Base-by-base conservation (phyloP, 2,888 invertebrate genomes). In the Vesta saturnalis region DNA sequence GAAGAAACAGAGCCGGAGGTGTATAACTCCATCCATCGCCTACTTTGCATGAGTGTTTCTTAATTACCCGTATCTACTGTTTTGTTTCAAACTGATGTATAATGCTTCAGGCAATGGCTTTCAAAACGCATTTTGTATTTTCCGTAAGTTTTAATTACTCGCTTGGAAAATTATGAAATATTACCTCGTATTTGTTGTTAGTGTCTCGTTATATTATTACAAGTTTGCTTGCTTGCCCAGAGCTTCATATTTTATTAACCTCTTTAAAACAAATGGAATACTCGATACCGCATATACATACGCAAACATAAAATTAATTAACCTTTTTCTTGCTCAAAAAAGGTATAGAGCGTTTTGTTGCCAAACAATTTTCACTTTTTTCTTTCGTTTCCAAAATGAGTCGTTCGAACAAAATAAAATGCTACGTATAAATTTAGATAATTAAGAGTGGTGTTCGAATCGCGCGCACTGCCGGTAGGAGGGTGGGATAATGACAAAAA, bases 401-500 rank as follows among this genome's bases (percentile, higher is more conserved):
- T 23, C 3, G 23, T 23, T 23, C 23, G 23, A 47, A 47, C 23
- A 23, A 47, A 47, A 15, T 14, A 47, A 47, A 52, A 52, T 12
- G 4, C 46, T 64, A 65, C 47, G 61, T 68, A n/a, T n/a, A 73
- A 72, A 72, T 73, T 68, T 65, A 64, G 69, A 72, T 74, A 74
- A 74, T 74, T 74, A 74, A 71, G 72, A 74, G 64, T 60, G 71
- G 64, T 65, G 69, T 71, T 66, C 65, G 69, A 70, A 70, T 70
- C 59, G 54, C 63, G 54, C 62, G 35, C 60, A 39, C 43, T 49
- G 67, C 60, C 64, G 39, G 57, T 52, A 59, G 65, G n/a, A n/a
- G 49, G 69, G 70, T 63, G 75, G 74, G 79, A 81, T 82, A 82
- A 82, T 82, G 81, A 80, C 81, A 80, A 80, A 81, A 81, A 82